Conservation (phyloP, 2,113 vertebrate genomes). For the Morone chrysops region DNA sequence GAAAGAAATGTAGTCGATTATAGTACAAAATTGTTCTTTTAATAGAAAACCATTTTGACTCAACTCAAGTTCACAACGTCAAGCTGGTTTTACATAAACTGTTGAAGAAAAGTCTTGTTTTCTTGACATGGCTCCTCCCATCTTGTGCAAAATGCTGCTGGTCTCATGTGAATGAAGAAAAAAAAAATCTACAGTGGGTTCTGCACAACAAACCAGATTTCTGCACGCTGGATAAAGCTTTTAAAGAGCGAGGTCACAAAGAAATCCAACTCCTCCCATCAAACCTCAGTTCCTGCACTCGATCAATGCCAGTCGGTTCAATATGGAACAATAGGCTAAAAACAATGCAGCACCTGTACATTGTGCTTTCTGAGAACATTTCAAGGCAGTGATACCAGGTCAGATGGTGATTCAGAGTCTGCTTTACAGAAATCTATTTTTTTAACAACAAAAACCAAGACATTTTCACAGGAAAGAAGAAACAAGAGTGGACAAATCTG, state of each 20-base stretch:
- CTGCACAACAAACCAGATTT: neutral
- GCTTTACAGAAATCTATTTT: neutral
- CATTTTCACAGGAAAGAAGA: neutral
- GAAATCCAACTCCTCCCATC: neutral
- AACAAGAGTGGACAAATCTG: neutral
- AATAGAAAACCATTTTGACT: constrained; percentile 91
- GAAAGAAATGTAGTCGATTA: neutral
- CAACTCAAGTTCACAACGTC: constrained; percentile 82
- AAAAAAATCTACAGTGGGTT: constrained; percentile 80
- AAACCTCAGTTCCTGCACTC: neutral
- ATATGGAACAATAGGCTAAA: neutral
- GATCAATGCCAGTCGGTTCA: neutral
- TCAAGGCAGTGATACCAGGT: neutral
- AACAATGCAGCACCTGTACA: neutral
- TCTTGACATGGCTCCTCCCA: constrained; percentile 77
- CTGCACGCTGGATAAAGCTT: constrained; percentile 47
- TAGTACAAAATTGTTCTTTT: constrained; percentile 85
- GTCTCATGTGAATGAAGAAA: constrained; percentile 68
- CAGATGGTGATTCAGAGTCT: neutral
- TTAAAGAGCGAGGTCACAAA: neutral
- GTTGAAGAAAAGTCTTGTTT: constrained; percentile 52
- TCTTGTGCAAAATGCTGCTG: constrained; percentile 88
- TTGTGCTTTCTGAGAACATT: constrained; percentile 3
- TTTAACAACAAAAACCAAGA: neutral
- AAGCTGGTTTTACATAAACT: constrained; percentile 63